Conservation (phyloP, 2,113 vertebrate genomes). For the Tachuris rubrigastra region DNA sequence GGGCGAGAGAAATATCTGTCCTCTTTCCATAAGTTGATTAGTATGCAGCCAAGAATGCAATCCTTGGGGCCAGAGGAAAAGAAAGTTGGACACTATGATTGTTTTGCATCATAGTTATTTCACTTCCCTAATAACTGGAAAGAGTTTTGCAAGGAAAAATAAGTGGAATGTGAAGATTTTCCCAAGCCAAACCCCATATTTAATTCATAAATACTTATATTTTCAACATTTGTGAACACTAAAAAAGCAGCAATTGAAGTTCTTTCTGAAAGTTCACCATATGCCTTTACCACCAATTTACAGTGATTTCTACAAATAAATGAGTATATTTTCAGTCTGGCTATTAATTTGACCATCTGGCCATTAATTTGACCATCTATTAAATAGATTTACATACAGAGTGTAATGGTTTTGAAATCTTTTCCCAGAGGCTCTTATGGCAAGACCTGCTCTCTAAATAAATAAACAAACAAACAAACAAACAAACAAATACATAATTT, state of each 20-base stretch:
- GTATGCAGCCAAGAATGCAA: background rate
- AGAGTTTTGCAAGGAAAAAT: background rate
- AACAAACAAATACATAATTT: too few relatives aligned
- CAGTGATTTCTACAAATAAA: background rate
- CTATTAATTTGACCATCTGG: background rate
- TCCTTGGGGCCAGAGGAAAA: background rate
- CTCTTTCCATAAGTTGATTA: background rate
- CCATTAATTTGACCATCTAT: too few relatives aligned
- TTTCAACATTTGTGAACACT: background rate
- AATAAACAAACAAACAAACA: too few relatives aligned
- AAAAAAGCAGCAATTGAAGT: background rate
- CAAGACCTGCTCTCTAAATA: too few relatives aligned
- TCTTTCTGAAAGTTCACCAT: background rate
- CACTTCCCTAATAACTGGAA: background rate
- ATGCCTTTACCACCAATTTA: background rate
- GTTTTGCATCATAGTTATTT: background rate
- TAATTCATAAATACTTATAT: background rate
- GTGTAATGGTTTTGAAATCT: background rate
- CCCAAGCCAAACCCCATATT: background rate
- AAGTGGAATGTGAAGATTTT: background rate
- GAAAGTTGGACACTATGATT: background rate
- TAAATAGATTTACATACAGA: background rate
- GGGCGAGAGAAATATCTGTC: background rate
- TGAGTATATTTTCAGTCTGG: background rate
- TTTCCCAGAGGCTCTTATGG: background rate